A percentile compares a stretch with the other conserved stretches of the same genome.
These are phyloP conservation scores for Callipepla squamata DNA, from an alignment of 2,113 vertebrate genomes.

Conservation along the genomic window DNA sequence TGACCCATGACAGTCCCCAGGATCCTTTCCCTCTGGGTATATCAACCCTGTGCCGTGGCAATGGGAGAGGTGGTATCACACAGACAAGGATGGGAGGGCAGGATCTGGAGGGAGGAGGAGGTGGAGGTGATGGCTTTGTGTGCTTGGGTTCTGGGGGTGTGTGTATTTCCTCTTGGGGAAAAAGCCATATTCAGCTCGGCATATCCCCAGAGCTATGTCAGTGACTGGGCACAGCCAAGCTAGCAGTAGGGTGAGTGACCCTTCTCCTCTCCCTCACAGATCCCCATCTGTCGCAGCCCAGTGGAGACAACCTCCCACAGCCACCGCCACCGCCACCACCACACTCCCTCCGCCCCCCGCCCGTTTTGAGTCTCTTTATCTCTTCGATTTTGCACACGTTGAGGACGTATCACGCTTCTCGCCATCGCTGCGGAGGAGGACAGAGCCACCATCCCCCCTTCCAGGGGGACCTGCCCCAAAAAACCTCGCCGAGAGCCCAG, in stretches of 20 bases:
- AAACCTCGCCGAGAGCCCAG: background rate
- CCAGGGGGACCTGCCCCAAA: background rate
- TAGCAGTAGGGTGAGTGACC: accelerated
- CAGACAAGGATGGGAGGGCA: background rate
- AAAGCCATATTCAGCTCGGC: accelerated
- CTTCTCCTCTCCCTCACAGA: constrained; percentile 2
- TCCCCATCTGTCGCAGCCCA: constrained; percentile 1
- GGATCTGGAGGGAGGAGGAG: background rate
- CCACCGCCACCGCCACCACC: background rate
- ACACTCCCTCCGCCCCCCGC: background rate
- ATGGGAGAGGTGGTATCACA: background rate
- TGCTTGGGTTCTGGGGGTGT: background rate
- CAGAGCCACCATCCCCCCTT: background rate
- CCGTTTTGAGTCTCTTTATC: constrained; percentile 47
- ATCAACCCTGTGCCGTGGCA: background rate
- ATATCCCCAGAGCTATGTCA: background rate
- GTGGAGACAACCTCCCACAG: background rate
- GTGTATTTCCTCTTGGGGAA: background rate
- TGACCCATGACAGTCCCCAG: accelerated
- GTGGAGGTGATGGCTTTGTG: background rate
- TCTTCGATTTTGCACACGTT: constrained; percentile 74
- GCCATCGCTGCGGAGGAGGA: constrained; percentile 55
- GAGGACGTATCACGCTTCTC: constrained; percentile 62
- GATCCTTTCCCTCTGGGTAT: background rate
- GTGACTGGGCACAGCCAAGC: accelerated